Base-by-base conservation (phyloP, 2,797 vertebrate species). In the Phoeniculus purpureus region DNA sequence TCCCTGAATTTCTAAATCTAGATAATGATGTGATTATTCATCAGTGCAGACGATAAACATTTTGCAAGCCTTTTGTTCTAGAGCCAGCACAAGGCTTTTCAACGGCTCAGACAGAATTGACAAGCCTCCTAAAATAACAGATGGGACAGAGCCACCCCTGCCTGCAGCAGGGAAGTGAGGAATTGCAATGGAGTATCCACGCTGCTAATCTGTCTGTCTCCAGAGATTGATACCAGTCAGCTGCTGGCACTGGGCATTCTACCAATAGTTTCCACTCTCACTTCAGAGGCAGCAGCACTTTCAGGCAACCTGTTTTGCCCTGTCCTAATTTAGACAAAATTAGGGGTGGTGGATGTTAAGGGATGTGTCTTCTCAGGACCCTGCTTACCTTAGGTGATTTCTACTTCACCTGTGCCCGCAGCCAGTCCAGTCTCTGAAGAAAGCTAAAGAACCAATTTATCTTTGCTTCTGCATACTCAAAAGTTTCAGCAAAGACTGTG, bases 181-280 rank as follows among this genome's bases (percentile, higher is more conserved):
- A 87, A 90, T 82, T 92, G 61, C 75, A 85, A 25, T 27, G 76
- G 31, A 51, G 78, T 78, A 94, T 90, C 78, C 83, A 55, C 3
- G 12, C 68, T 79, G 85, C 80, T 91, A 84, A 94, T 94, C 86
- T 84, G 84, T 15, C 86, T 92, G 93, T 78, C 93, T 95, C 92
- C 64, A 6, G 88, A 88, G 90, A 90, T 40, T 88, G 90, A 91
- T 70, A 91, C 77, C 81, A 87, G 80, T 87, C 90, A 90, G 81
- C 94, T 95, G 94, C 86, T 2, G 50, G 71, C 74, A 79, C 90
- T 94, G 88, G 93, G 93, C 94, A 94, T 94, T 91, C 81, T 90
- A 96, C 88, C 95, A 92, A 87, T 84, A 94, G 75, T 91, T 95
- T 94, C 93, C 83, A 93, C 75, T 94, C 78, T 78, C 74, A 47